Base-by-base conservation (phyloP, 2,888 invertebrate genomes). In the Spodoptera exigua region DNA sequence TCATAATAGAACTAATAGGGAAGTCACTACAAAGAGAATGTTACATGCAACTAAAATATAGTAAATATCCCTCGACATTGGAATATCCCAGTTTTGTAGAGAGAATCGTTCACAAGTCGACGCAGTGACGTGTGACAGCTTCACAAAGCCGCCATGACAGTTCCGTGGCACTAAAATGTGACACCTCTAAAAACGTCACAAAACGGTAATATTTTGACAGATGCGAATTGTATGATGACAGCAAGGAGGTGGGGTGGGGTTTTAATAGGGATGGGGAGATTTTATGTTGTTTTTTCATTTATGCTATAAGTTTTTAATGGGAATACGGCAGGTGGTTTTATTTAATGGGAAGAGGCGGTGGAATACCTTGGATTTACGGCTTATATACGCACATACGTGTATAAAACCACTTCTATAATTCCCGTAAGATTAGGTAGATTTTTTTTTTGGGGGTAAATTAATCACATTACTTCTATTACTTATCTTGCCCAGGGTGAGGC, bases 41-140 rank as follows among this genome's bases (percentile, higher is more conserved):
- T 17, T 17, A 17, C 17, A 40, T 40, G 40, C 12, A 10, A 32
- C 10, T 14, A 12, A 16, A 11, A 35, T 18, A 12, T 5, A 16
- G 4, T 36, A 37, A 53, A 36, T 1, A 40, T 35, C 34, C 36
- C 53, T 51, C 36, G 63, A 52, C 36, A 56, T 21, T 11, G 10
- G 21, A 27, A 40, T 44, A 11, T 46, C 2, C 12, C n/a, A 1
- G 17, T 35, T 61, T 68, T 51, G 27, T 14, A 18, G 16, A 27
- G 9, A 27, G 27, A 27, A 27, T 27, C 27, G 1, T 27, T 27
- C 27, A 10, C n/a, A 5, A 21, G 32, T 34, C 18, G 13, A 39
- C 16, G 21, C n/a, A 12, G 3, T 37, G 32, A 27, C 13, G 17
- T 21, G 27, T 57, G 39, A 21, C 14, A n/a, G 10, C 13, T 44